These are phyloP conservation scores for Octodonta nipae DNA, from an alignment of 2,888 invertebrate species.

Conservation along the genomic window DNA sequence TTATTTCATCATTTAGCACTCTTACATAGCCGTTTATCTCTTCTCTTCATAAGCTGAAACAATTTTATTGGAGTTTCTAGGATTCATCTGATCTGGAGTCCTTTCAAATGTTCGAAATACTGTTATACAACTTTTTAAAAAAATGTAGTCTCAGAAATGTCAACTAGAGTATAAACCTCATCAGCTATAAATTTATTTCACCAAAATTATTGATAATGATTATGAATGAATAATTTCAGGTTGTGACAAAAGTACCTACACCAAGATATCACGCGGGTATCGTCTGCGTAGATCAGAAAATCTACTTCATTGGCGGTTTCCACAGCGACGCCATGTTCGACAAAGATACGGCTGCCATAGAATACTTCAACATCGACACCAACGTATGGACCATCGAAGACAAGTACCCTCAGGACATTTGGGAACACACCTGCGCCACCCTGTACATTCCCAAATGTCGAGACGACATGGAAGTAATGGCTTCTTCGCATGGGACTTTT, in stretches of 20 bases:
- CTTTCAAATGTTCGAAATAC: too few species aligned
- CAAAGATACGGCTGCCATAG: slow-evolving; percentile 50
- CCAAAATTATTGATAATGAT: too few species aligned
- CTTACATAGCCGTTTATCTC: too few species aligned
- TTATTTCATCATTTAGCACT: too few species aligned
- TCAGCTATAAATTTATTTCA: too few species aligned
- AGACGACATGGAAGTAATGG: slow-evolving; percentile 25
- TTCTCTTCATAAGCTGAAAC: too few species aligned
- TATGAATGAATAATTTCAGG: slow-evolving; percentile 15
- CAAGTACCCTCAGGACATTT: slow-evolving; percentile 52
- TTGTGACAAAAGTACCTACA: slow-evolving; percentile 48
- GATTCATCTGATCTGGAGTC: too few species aligned
- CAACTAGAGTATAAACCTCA: too few species aligned
- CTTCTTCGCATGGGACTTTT: slow-evolving; percentile 11
- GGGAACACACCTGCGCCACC: slow-evolving; percentile 57
- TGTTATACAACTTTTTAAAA: not conserved
- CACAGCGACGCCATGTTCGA: slow-evolving; percentile 53
- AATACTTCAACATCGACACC: slow-evolving; percentile 49
- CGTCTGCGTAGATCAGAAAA: slow-evolving; percentile 44
- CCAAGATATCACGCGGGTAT: slow-evolving; percentile 57
- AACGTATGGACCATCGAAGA: slow-evolving; percentile 49
- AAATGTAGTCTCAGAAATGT: too few species aligned
- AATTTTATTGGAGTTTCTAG: too few species aligned
- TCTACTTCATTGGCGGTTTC: slow-evolving; percentile 58
- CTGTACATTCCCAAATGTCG: slow-evolving; percentile 48